Conservation (phyloP, 2,113 vertebrate species). For the Passer domesticus region DNA sequence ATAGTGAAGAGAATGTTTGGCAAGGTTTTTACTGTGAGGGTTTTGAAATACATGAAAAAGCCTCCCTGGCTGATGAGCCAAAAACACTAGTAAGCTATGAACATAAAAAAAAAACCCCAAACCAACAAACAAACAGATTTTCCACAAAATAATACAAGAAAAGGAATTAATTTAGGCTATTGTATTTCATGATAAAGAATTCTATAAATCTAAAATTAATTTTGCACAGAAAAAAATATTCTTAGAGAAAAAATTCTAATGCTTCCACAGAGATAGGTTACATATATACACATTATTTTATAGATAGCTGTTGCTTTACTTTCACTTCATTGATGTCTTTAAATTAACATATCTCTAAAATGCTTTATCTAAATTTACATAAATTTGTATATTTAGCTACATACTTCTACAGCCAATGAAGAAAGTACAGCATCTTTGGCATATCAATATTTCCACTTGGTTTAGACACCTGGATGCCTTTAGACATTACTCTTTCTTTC, state of each 20-base stretch:
- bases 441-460: background rate
- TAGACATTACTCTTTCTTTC: background rate
- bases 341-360: background rate
- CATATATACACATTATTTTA: background rate
- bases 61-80: background rate
- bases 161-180: background rate
- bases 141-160: background rate
- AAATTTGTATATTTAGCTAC: background rate
- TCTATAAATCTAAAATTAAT: background rate
- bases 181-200: background rate
- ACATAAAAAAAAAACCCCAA: background rate
- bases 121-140: background rate
- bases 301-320: background rate
- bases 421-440: background rate
- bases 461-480: background rate
- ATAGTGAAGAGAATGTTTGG: constrained; percentile 12
- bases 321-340: background rate
- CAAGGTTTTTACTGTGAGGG: background rate
- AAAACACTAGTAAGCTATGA: background rate
- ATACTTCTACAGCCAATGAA: background rate
- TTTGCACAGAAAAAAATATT: background rate
- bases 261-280: background rate
- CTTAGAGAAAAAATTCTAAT: background rate
- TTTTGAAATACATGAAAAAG: constrained; percentile 5
- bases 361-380: background rate